phyloP scores from a whole-genome alignment of 2,797 vertebrate species.

The Babyrousa celebensis region DNA sequence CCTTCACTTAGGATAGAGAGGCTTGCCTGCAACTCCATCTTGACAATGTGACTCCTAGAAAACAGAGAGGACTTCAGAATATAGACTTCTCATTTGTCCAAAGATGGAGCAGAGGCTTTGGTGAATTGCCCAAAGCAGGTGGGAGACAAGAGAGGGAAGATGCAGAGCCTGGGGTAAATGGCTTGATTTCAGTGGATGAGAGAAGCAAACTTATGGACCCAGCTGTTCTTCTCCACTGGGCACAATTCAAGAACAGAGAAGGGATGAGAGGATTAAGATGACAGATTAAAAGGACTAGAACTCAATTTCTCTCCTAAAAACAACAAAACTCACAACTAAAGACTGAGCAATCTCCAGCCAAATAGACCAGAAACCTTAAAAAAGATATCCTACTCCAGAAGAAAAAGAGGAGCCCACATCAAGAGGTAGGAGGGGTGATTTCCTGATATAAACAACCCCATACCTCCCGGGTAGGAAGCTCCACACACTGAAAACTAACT shows the following conservation, averaged over 20 bases:
- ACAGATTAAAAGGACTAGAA: no score
- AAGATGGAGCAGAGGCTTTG: background rate
- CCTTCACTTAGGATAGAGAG: slow-evolving; percentile 68
- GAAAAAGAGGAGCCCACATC: no score
- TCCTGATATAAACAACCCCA: no score
- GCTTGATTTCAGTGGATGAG: background rate
- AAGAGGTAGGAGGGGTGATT: no score
- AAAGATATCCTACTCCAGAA: no score
- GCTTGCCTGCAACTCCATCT: background rate
- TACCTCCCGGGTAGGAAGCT: no score
- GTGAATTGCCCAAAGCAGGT: background rate
- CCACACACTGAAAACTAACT: no score
- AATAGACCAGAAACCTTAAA: no score
- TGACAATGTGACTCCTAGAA: background rate
- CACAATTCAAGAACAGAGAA: background rate
- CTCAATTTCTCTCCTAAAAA: no score
- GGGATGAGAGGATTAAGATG: no score
- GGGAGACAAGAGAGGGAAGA: background rate
- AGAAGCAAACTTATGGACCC: rapidly evolving
- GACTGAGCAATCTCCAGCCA: no score
- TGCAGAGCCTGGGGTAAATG: background rate
- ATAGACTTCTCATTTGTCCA: background rate
- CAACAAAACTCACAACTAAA: no score
- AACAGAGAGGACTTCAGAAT: slow-evolving; percentile 45
- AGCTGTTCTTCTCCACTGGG: background rate